Base-by-base conservation (phyloP, 1,140 invertebrate genomes). In the Apocrypta bakeri region DNA sequence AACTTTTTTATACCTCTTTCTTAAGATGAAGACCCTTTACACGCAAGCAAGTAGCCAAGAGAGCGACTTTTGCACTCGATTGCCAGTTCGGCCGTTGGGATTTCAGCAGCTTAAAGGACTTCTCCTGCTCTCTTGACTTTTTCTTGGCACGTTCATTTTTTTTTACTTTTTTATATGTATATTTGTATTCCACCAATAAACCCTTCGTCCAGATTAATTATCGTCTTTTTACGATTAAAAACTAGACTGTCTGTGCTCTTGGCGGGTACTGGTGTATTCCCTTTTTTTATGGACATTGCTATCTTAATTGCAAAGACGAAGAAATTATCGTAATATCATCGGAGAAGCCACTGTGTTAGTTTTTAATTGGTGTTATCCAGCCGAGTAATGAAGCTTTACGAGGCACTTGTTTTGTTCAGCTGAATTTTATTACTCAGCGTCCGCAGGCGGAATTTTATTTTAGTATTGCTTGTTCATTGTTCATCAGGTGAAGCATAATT, bases 61-160 rank as follows among this genome's bases (percentile, higher is more conserved):
- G 21, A 56, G 48, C 24, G 63, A 27, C 63, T 66, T 66, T 21
- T 66, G 24, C n/a, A 25, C 63, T 24, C 25, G 25, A 29, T 17
- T 27, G 24, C 63, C 24, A 66, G 63, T 25, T 66, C 27, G 48
- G 29, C 56, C 27, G 74, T 76, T 24, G 31, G 75, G 75, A 77
- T 77, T 77, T 66, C 75, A 77, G 64, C 61, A 77, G 75, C 75
- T 77, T 77, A 40, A 31, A 29, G 7, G 31, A 66, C 25, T 66
- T 77, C 56, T n/a, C 42, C 31, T 42, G 4, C 68, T 71, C 48
- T 56, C 48, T 14, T 17, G 63, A 27, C 63, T 66, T 66, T 66
- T 71, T 29, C 37, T 7, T 37, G 3, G 24, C 31, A 3, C 31
- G 8, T 17, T 2, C 68, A 9, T 71, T 66, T 66, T 37, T 42